These are phyloP conservation scores for Caenorhabditis brenneri DNA, from an alignment of 1,140 invertebrate species.

Conservation along the genomic window DNA sequence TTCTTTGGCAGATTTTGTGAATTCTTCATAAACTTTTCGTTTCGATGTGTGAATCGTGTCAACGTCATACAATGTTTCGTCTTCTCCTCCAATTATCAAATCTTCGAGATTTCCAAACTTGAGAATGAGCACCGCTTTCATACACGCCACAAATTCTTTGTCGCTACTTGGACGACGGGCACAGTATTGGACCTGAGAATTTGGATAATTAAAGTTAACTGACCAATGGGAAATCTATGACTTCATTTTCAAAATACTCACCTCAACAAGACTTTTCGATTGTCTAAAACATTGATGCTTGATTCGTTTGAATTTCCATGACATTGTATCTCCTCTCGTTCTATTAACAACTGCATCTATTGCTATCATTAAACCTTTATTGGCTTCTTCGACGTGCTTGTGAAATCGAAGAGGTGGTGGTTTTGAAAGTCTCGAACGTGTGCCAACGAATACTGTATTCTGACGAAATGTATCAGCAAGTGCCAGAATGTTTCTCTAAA, in stretches of 20 bases:
- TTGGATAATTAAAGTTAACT: not conserved
- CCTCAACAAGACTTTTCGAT: constrained; percentile 1
- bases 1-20: not conserved
- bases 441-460: not conserved
- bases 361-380: not conserved
- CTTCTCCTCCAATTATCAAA: constrained; percentile 12
- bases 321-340: not conserved
- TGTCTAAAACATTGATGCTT: not conserved
- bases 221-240: not conserved
- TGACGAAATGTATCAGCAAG: not conserved
- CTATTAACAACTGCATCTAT: not conserved
- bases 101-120: constrained; percentile 11
- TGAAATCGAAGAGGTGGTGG: not conserved
- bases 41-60: not conserved
- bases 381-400: not conserved
- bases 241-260: not conserved
- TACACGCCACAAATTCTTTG: not conserved
- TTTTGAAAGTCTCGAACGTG: not conserved
- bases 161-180: not conserved
- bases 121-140: not conserved
- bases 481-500: not conserved
- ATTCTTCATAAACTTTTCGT: not conserved
- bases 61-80: not conserved
- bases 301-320: constrained; percentile 35
- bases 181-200: constrained; percentile 11